Conservation (phyloP, 2,888 invertebrate species). For the Phortica magna region DNA sequence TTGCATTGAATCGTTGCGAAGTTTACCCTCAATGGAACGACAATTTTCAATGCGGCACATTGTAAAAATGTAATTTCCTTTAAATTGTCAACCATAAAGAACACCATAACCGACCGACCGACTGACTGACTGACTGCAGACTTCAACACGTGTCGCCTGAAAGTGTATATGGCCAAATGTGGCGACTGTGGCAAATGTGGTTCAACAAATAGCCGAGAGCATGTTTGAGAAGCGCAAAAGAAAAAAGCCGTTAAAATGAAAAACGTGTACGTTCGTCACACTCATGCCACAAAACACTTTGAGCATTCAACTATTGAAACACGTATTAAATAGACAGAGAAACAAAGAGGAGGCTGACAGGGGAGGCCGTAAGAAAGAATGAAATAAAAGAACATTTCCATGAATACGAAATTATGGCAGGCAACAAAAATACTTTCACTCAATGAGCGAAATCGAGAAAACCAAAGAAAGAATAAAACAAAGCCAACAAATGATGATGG, state of each 20-base stretch:
- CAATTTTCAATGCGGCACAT: no score
- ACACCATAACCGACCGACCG: no score
- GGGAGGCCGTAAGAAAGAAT: not conserved
- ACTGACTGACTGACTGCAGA: not conserved
- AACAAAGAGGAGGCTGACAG: not conserved
- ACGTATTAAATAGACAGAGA: no score
- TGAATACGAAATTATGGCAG: slow-evolving; percentile 54
- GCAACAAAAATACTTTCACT: slow-evolving; percentile 62
- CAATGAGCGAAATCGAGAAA: slow-evolving; percentile 14
- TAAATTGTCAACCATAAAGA: no score
- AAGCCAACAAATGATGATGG: slow-evolving; percentile 23
- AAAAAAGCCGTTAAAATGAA: slow-evolving; percentile 38
- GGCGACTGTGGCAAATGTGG: slow-evolving; percentile 51
- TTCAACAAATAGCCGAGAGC: slow-evolving; percentile 57
- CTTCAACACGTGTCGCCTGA: slow-evolving; percentile 39
- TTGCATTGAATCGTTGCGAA: no score
- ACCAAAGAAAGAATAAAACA: slow-evolving; percentile 45
- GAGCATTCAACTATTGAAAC: no score
- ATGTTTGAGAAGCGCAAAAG: slow-evolving; percentile 24
- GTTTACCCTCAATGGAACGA: no score
- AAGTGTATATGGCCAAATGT: not conserved
- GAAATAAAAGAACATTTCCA: slow-evolving; percentile 48
- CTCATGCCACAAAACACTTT: not conserved
- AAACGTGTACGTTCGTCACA: slow-evolving; percentile 46
- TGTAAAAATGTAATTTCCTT: no score